Percentiles rank a stretch among this genome's conserved stretches.
Conservation (phyloP, 92 coral and sea anemone species). For the Nematostella vectensis region DNA sequence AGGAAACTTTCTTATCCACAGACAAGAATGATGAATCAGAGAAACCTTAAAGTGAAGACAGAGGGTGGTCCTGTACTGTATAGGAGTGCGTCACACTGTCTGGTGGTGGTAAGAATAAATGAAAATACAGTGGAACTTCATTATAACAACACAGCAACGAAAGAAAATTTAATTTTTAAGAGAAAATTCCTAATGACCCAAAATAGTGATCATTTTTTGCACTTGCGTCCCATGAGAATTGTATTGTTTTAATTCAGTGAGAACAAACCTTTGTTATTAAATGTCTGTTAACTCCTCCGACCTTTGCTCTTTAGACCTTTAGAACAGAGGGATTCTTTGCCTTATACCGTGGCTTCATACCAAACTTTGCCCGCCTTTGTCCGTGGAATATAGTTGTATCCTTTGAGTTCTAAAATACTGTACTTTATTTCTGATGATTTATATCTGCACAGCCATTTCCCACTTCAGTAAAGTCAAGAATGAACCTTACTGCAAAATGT, state of each 20-base stretch:
- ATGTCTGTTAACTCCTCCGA: too few species aligned
- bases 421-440: not conserved
- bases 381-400: constrained; percentile 99
- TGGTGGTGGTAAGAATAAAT: constrained; percentile 57
- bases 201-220: too few species aligned
- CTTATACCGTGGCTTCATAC: constrained; percentile 91
- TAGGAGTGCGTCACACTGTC: constrained; percentile 79
- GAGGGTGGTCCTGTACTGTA: constrained; percentile 63
- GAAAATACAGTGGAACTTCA: not conserved
- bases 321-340: constrained; percentile 95
- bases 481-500: too few species aligned
- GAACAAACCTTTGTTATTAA: too few species aligned
- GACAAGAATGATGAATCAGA: constrained; percentile 98
- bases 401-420: too few species aligned
- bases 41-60: constrained; percentile 63
- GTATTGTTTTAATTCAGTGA: too few species aligned
- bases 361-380: constrained; percentile 82
- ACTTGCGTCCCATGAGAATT: too few species aligned
- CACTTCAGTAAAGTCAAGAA: too few species aligned
- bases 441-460: too few species aligned
- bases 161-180: not conserved
- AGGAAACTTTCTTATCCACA: constrained; percentile 13
- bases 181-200: too few species aligned
- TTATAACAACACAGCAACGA: not conserved
- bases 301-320: constrained; percentile 42